Base-by-base conservation (phyloP, 2,797 vertebrate species). In the Eospalax fontanierii region DNA sequence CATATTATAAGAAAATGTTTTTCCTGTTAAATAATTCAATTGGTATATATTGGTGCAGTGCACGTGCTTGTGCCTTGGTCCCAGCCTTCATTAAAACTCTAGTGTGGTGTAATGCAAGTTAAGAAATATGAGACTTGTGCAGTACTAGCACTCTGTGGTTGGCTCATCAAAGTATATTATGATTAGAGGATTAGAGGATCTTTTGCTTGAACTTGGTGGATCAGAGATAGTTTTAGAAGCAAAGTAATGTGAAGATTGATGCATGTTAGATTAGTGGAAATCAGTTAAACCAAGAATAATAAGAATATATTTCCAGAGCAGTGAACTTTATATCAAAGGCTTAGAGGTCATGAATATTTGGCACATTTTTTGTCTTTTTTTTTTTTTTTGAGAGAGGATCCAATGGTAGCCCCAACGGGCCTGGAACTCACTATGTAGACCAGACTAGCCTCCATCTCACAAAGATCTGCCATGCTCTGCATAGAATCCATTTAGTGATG, bases 11-110 rank as follows among this genome's bases (percentile, higher is more conserved):
- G 63, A 73, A 71, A 89, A 43, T 33, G 2, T 43, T 26, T 89
- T 21, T 4, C 18, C 22, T 95, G 1, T 87, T 93, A 79, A 89
- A 93, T 78, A 71, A 91, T 82, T 91, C 28, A 71, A 7, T 33
- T 80, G 38, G 30, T 50, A 28, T 46, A 28, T 33, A 81, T 81
- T 54, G 12, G 6, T 54, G 74, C 10, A 74, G 26, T 73, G 33
- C 38, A 73, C 76, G 50, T 61, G 93, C n/a, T 66, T 40, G 8
- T 70, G 9, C 71, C 28, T 14, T 78, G 40, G 14, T 30, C 95
- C 21, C 2, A 90, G 11, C 14, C 24, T 86, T 73, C 40, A 38
- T 63, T 90, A 75, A 71, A 14, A 19, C 33, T 61, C 16, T 3
- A 73, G 50, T 43, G 16, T 43, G 63, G 28, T 26, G 14, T 9